Base-by-base conservation (phyloP, 2,888 invertebrate genomes). In the Amphipoea oculea region DNA sequence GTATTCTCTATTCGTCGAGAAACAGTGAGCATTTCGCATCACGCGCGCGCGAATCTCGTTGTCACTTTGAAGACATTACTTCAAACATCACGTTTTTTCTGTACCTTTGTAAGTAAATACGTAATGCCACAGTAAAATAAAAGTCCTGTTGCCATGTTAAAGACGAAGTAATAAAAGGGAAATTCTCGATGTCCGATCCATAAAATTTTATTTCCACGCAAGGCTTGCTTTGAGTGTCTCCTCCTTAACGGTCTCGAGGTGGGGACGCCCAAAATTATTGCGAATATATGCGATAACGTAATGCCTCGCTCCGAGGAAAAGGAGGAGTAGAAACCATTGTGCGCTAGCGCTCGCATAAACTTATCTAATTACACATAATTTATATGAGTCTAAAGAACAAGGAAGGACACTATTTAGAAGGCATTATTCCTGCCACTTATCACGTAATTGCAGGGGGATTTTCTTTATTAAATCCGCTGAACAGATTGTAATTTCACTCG, bases 281-380 rank as follows among this genome's bases (percentile, higher is more conserved):
- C 92, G 92, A 93, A 94, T 95, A 92, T 94, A 94, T 92, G 92
- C 90, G 93, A 94, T 94, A 94, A 92, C 91, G 90, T 89, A 90
- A 90, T 85, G 89, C 87, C 87, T 88, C 86, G 85, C 88, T 84
- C 88, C 85, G 65, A 76, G 79, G 57, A n/a, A 89, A 81, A 84
- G 71, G 71, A 74, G 87, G 60, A 84, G 83, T 76, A 86, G 88
- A 89, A 88, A 83, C 91, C 91, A 92, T 93, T 94, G 92, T 93
- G 84, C 83, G 85, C 86, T 89, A 87, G 90, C 87, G 88, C 89
- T 89, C 91, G 89, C 90, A 92, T 93, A 93, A 94, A 94, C 91
- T 94, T 95, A 92, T 92, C 91, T 92, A 93, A 93, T 94, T 94
- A 94, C 90, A 90, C 86, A 88, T 90, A 91, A 93, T 93, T 93